Evolutionary conservation across 53 echinoderm and acorn worm genomes (phyloP), one percentile per base, ranked within the genome.

Genomic region (Patiria pectinifera): DNA sequence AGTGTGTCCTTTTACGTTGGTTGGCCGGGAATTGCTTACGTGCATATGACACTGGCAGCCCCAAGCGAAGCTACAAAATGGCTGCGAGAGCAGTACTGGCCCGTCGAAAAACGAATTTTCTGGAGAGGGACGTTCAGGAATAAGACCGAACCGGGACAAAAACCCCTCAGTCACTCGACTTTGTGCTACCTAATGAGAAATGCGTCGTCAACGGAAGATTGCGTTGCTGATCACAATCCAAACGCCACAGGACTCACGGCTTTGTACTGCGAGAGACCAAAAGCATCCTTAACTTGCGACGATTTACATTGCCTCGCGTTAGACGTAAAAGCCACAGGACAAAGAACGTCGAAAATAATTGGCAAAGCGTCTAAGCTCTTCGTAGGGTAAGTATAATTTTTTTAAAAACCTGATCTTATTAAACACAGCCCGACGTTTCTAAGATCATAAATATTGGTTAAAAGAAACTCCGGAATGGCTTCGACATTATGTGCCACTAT

Each of bases 1-100:
- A 95, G 93, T 14, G 82, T 89, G 59, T 93, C 84, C 60, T 95
- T 96, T 43, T 92, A 92, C 85, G 87, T 95, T 4, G 93, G 92
- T 22, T 96, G 96, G 96, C 76, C 86, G 26, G 96, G 96, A 0
- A 69, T 70, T 3, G 91, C 87, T 14, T 71, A 79, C 19, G 78
- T 94, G 45, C 47, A 59, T 11, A 76, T 96, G 60, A 93, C 66
- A 7, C 90, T 96, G 43, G 92, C 93, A 2, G 89, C 89, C 71
- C 92, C 96, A 1, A 82, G 93, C 86, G 90, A 93, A 43, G 94
- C 96, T 11, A 89, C 80, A 62, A 47, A 78, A 44, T 89, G 89
- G 89, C 78, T 89, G 18, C 62, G 44, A 5, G 45, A 79, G 23
- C 43, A 59, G 6, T 89, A 62, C 22, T 89, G 89, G 89, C 89